A percentile compares a stretch with the other conserved stretches of the same genome.
phyloP scores from a whole-genome alignment of 2,113 vertebrate species.

The Mustela nigripes region DNA sequence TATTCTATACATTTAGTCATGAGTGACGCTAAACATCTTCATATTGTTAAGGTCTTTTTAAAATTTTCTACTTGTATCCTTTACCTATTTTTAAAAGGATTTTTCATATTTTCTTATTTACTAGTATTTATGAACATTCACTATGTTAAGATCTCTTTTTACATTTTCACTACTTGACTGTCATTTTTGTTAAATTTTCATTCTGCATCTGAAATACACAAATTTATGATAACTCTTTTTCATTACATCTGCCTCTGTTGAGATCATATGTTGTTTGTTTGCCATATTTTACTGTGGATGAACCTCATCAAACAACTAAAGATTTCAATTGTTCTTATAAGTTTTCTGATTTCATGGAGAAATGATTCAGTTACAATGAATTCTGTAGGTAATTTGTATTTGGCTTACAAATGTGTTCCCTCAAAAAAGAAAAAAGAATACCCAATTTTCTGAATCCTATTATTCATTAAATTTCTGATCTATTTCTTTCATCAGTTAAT shows the following conservation, averaged over 20 bases:
- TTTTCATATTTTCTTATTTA: background rate
- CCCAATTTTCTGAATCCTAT: background rate
- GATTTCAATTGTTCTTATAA: background rate
- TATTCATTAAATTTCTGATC: background rate
- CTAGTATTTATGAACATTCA: background rate
- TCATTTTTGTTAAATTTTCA: background rate
- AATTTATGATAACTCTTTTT: background rate
- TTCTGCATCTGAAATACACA: background rate
- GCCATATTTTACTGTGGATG: background rate
- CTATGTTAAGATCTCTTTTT: background rate
- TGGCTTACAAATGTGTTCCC: background rate
- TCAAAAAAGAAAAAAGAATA: background rate
- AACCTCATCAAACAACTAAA: background rate
- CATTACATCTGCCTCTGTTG: background rate
- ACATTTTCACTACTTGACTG: background rate
- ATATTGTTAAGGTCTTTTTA: background rate
- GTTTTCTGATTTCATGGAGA: background rate
- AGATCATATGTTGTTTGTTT: slow-evolving; percentile 25
- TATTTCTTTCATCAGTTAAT: background rate
- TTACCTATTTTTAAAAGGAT: background rate
- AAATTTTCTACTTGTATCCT: background rate
- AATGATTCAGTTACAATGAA: background rate
- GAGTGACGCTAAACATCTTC: background rate
- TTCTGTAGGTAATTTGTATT: background rate
- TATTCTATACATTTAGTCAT: background rate